phyloP scores from a whole-genome alignment of 2,797 vertebrate genomes.

The Cuniculus paca region DNA sequence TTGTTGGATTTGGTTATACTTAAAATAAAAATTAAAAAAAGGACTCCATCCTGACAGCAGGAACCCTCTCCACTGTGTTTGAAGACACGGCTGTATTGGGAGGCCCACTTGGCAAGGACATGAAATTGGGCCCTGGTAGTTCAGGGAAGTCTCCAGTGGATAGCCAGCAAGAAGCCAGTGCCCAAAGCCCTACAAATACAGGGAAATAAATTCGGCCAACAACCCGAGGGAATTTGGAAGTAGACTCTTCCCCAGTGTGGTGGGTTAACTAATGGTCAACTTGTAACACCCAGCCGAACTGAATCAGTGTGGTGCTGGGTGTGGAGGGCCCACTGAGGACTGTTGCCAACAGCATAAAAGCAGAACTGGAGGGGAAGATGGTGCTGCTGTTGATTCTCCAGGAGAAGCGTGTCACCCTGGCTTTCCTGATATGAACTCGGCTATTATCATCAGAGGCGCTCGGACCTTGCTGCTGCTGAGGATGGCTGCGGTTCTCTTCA shows the following conservation, averaged over 20 bases:
- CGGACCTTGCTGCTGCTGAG: background rate
- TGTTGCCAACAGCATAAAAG: background rate
- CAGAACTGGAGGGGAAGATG: background rate
- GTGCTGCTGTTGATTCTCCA: background rate
- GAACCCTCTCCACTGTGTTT: background rate
- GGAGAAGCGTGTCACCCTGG: background rate
- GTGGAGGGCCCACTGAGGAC: background rate
- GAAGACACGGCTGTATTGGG: background rate
- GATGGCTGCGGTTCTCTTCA: background rate
- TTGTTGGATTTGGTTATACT: too few species aligned
- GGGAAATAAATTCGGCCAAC: background rate
- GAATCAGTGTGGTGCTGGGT: background rate
- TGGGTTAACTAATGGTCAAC: background rate
- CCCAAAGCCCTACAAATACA: background rate
- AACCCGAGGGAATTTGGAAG: background rate
- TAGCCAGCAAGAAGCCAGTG: background rate
- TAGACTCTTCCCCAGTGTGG: too few species aligned
- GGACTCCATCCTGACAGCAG: background rate
- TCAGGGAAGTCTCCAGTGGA: background rate
- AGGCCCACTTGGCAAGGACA: background rate
- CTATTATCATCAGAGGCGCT: background rate
- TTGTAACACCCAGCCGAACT: background rate
- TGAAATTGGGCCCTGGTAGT: background rate
- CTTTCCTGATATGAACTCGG: background rate
- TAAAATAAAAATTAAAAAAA: too few species aligned